Conservation (phyloP, 1,140 invertebrate genomes). For the Bombus pyrosoma region DNA sequence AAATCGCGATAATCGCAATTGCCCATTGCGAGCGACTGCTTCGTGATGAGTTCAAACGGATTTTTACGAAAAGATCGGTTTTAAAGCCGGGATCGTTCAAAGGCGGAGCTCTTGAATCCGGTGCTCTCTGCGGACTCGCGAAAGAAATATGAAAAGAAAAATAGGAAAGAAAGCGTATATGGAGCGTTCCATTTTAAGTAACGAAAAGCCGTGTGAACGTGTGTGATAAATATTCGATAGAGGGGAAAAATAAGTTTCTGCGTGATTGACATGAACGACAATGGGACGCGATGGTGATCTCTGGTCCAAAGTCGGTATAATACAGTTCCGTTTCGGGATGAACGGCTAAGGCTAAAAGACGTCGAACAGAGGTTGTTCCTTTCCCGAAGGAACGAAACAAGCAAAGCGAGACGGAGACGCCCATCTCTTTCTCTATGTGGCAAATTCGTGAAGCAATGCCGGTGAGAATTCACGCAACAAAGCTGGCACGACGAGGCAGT, state of each 20-base stretch:
- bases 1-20: constrained; percentile 14
- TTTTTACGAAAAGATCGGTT: background rate
- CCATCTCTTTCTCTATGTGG: constrained; percentile 4
- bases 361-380: constrained; percentile 11
- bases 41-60: background rate
- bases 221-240: constrained; percentile 61
- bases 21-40: background rate
- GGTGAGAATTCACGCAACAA: constrained; percentile 49
- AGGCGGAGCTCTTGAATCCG: background rate
- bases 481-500: constrained; percentile 17
- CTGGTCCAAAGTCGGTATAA: constrained; percentile 19
- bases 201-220: constrained; percentile 38
- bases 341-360: constrained; percentile 12
- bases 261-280: constrained; percentile 37
- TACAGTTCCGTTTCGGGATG: constrained; percentile 36
- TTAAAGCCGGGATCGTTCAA: background rate
- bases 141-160: constrained; percentile 22
- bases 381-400: constrained; percentile 15
- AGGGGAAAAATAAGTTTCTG: constrained; percentile 40
- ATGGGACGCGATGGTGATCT: constrained; percentile 48
- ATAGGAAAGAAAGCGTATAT: background rate
- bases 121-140: background rate
- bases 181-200: constrained; percentile 29
- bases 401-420: constrained; percentile 2
- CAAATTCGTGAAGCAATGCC: constrained; percentile 37